Conservation (phyloP, 2,113 vertebrate species). For the Leptodactylus fuscus region DNA sequence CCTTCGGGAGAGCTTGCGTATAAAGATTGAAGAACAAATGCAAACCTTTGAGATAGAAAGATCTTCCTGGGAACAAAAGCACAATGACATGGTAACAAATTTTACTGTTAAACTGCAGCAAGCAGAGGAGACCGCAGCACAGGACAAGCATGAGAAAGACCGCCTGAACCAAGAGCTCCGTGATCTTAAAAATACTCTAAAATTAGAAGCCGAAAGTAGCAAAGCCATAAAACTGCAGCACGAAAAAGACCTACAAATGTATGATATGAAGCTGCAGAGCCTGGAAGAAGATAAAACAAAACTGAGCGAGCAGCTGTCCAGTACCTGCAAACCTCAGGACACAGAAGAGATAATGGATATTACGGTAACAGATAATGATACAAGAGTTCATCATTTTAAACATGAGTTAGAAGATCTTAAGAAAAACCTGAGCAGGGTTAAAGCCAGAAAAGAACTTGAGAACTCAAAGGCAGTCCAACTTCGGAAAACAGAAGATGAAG, state of each 20-base stretch:
- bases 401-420: conserved; percentile 51
- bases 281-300: conserved; percentile 62
- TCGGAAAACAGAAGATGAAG: conserved; percentile 39
- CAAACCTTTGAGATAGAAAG: conserved; percentile 69
- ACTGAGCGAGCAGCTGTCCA: conserved; percentile 28
- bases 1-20: conserved; percentile 63
- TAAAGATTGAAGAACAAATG: conserved; percentile 72
- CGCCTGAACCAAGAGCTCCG: conserved; percentile 72
- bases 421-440: conserved; percentile 58
- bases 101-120: conserved; percentile 66
- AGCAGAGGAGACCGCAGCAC: conserved; percentile 67
- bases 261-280: conserved; percentile 64
- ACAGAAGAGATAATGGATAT: conserved; percentile 60
- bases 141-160: conserved; percentile 76
- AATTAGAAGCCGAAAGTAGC: conserved; percentile 65
- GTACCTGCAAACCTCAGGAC: conserved; percentile 38
- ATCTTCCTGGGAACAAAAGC: conserved; percentile 67
- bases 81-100: conserved; percentile 69
- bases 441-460: conserved; percentile 64
- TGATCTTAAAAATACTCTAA: conserved; percentile 69
- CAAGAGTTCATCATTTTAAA: conserved; percentile 62
- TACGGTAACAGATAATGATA: conserved; percentile 63
- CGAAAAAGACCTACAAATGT: conserved; percentile 65
- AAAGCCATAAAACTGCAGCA: conserved; percentile 56
- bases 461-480: conserved; percentile 62